Evolutionary conservation across 2,797 vertebrate genomes (phyloP).

Genomic region (Brachyalestes nurse): DNA sequence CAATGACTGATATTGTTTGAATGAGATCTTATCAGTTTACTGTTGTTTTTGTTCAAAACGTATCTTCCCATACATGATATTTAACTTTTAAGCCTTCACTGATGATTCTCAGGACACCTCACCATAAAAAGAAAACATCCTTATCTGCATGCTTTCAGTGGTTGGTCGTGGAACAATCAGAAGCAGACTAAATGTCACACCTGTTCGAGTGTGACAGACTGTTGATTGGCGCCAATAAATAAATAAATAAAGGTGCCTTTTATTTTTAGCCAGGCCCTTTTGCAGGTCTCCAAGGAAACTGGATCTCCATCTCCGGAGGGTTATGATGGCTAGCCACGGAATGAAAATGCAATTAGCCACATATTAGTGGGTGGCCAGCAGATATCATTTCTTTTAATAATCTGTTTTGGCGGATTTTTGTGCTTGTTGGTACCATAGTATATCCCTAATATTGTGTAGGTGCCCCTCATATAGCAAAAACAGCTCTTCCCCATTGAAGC

Average conservation of each 20-base stretch:
- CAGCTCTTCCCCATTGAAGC: too few species aligned
- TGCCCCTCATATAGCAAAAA: too few species aligned
- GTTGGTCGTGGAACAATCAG: not conserved
- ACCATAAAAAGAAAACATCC: not conserved
- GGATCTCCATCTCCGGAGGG: constrained; percentile 22
- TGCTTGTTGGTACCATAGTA: not conserved
- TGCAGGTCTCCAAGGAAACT: constrained; percentile 47
- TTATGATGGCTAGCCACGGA: constrained; percentile 7
- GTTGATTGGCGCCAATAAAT: constrained; percentile 18
- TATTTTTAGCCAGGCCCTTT: constrained; percentile 46
- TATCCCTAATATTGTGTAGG: too few species aligned
- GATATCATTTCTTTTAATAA: constrained; percentile 13
- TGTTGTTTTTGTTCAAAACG: not conserved
- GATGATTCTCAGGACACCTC: not conserved
- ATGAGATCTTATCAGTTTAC: not conserved
- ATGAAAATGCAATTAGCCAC: constrained; percentile 37
- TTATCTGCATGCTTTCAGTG: not conserved
- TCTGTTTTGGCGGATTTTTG: not conserved
- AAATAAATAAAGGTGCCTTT: constrained; percentile 8
- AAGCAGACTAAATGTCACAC: constrained; percentile 31
- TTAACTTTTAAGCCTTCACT: not conserved
- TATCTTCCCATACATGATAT: not conserved
- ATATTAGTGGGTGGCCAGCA: not conserved
- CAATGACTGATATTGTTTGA: constrained; percentile 14
- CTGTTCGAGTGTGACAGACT: constrained; percentile 30